Conservation (phyloP, 2,113 vertebrate species). For the Athene noctua region DNA sequence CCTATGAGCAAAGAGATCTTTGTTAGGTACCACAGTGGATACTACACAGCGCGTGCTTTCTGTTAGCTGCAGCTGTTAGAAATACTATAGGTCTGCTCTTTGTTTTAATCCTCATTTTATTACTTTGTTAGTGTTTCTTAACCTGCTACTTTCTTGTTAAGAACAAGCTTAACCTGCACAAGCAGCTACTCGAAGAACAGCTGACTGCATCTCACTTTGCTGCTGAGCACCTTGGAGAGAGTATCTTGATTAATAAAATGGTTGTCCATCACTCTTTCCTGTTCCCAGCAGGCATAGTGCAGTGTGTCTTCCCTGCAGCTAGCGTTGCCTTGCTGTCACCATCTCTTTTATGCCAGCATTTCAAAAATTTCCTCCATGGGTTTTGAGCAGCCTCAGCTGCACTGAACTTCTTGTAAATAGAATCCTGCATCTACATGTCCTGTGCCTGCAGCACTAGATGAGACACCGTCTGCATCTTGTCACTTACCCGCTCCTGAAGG, state of each 20-base stretch:
- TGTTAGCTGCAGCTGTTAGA: not conserved
- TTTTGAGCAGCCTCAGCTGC: conserved; percentile 27
- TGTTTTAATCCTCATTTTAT: not conserved
- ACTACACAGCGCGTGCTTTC: not conserved
- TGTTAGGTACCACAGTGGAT: not conserved
- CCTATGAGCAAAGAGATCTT: not conserved
- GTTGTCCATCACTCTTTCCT: not conserved
- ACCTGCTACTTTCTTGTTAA: not conserved
- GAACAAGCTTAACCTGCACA: not conserved
- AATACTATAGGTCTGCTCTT: not conserved
- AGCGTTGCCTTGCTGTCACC: not conserved
- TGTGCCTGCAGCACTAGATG: conserved; percentile 15
- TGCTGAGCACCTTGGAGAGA: not conserved
- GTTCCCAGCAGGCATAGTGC: not conserved
- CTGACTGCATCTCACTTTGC: not conserved
- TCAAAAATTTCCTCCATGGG: conserved; percentile 12
- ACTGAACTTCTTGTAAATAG: not conserved
- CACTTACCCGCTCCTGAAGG: not conserved
- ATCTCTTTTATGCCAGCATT: conserved; percentile 1
- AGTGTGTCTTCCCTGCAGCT: conserved; percentile 10
- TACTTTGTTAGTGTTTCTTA: not conserved
- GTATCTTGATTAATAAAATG: not conserved
- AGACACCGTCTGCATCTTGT: not conserved
- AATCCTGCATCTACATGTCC: not conserved
- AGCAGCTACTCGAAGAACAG: not conserved